Percentiles rank a stretch among this genome's conserved stretches.
Conservation (phyloP, 2,888 invertebrate genomes). For the Tenthredo scrophulariae region DNA sequence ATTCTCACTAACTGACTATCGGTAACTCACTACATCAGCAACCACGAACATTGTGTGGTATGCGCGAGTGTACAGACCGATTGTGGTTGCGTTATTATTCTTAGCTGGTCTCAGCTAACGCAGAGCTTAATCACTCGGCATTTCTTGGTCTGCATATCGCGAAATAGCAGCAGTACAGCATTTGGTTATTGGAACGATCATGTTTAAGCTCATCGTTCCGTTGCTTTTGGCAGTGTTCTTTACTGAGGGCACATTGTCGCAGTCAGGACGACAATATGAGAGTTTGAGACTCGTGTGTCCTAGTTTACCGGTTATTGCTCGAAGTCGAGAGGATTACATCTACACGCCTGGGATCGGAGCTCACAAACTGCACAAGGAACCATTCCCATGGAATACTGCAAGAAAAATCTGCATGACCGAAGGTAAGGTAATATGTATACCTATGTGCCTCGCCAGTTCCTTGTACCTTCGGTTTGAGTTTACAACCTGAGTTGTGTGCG, state of each 20-base stretch:
- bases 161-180: background rate
- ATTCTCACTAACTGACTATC: background rate
- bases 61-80: background rate
- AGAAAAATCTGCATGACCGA: conserved; percentile 56
- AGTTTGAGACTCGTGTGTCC: conserved; percentile 11
- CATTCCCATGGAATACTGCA: conserved; percentile 56
- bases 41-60: background rate
- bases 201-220: background rate
- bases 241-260: background rate
- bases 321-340: conserved; percentile 54
- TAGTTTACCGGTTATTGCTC: background rate
- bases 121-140: background rate
- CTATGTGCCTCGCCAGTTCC: background rate
- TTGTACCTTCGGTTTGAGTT: background rate
- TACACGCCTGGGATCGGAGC: conserved; percentile 55
- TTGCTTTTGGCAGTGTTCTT: background rate
- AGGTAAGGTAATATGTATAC: conserved; percentile 7
- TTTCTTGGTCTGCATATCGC: background rate
- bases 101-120: background rate
- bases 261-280: conserved; percentile 8
- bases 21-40: background rate
- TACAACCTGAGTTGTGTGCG: background rate
- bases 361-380: conserved; percentile 57
- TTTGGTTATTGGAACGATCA: background rate
- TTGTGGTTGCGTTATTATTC: background rate